Percentiles rank a stretch among this genome's conserved stretches.
phyloP scores from a whole-genome alignment of 2,888 invertebrate genomes.

The Hemaris fuciformis region DNA sequence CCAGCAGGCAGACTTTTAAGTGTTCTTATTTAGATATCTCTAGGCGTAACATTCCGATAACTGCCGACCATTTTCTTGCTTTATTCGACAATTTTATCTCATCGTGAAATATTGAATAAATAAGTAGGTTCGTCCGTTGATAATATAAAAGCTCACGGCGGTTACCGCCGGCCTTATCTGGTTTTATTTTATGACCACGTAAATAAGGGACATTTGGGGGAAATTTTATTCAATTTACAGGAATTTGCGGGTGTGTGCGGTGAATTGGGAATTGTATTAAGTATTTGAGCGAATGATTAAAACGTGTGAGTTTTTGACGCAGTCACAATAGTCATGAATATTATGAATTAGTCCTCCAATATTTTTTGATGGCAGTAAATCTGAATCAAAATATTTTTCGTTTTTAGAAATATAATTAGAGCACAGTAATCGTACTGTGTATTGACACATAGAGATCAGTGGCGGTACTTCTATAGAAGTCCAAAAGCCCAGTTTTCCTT shows the following conservation, averaged over 20 bases:
- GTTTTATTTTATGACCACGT: constrained; percentile 45
- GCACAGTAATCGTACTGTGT: too few relatives aligned
- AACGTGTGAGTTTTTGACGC: too few relatives aligned
- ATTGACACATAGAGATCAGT: too few relatives aligned
- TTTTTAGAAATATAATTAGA: too few relatives aligned
- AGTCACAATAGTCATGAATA: too few relatives aligned
- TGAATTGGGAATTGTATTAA: constrained; percentile 4
- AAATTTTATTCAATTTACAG: constrained; percentile 39
- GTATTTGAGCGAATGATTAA: not conserved
- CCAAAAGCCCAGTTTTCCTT: too few relatives aligned
- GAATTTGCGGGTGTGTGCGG: not conserved
- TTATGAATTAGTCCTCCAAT: too few relatives aligned
- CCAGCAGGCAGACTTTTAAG: too few relatives aligned
- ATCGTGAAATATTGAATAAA: constrained; percentile 41
- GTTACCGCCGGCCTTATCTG: constrained; percentile 37
- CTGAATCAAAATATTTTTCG: too few relatives aligned
- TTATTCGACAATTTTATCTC: constrained; percentile 27
- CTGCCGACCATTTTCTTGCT: not conserved
- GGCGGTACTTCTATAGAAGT: too few relatives aligned
- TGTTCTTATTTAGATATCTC: too few relatives aligned
- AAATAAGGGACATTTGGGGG: constrained; percentile 39
- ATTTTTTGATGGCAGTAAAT: too few relatives aligned
- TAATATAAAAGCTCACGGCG: constrained; percentile 29
- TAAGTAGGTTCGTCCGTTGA: constrained; percentile 35
- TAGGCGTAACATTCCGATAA: not conserved